A percentile compares a stretch with the other conserved stretches of the same genome.
phyloP scores from a whole-genome alignment of 2,888 invertebrate genomes.

The Clanis bilineata region DNA sequence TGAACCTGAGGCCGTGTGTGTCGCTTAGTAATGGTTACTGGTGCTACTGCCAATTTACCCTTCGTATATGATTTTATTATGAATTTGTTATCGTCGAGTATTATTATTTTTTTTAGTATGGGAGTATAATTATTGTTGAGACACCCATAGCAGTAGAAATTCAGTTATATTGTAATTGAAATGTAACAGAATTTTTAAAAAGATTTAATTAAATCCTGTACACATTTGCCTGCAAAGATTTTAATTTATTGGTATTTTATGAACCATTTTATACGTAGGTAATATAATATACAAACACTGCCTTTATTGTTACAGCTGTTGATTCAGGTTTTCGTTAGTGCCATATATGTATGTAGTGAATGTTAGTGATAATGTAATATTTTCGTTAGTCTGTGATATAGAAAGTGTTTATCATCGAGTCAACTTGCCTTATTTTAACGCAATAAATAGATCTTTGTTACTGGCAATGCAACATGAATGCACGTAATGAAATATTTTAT shows the following conservation, averaged over 20 bases:
- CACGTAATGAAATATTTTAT: constrained; percentile 9
- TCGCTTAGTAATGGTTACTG: constrained; percentile 57
- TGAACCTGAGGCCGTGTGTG: constrained; percentile 66
- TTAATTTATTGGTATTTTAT: constrained; percentile 23
- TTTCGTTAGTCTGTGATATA: constrained; percentile 80
- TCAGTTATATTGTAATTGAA: constrained; percentile 78
- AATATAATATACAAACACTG: constrained; percentile 48
- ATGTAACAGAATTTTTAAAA: constrained; percentile 65
- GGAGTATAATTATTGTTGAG: constrained; percentile 66
- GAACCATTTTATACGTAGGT: constrained; percentile 19
- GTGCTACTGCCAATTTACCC: constrained; percentile 69
- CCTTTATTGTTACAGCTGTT: constrained; percentile 54
- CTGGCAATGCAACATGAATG: background rate
- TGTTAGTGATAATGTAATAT: constrained; percentile 60
- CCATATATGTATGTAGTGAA: constrained; percentile 72
- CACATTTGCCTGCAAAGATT: background rate
- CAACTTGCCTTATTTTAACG: constrained; percentile 43
- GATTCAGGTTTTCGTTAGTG: constrained; percentile 70
- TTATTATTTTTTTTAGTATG: constrained; percentile 68
- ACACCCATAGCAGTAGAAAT: constrained; percentile 64
- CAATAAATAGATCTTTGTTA: constrained; percentile 4
- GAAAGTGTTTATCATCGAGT: constrained; percentile 60
- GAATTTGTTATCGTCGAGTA: constrained; percentile 73
- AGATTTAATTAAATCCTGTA: background rate
- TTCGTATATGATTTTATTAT: constrained; percentile 69